Evolutionary conservation across 2,797 vertebrate genomes (phyloP).

Genomic region (Thaleichthys pacificus): DNA sequence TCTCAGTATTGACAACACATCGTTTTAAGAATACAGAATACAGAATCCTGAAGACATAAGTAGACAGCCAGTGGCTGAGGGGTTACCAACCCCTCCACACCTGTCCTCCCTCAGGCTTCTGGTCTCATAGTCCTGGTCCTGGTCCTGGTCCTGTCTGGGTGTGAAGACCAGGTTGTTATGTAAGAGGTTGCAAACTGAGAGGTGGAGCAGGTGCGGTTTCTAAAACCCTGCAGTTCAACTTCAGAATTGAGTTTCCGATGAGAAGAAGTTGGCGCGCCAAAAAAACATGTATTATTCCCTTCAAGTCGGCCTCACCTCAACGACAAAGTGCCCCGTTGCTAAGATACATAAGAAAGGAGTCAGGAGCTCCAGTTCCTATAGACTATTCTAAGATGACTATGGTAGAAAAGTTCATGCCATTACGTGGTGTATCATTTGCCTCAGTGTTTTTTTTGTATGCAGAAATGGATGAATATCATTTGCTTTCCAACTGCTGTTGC

Average conservation of each 20-base stretch:
- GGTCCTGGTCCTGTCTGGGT: too few relatives aligned
- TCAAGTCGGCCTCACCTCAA: slow-evolving; percentile 5
- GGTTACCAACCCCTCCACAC: too few relatives aligned
- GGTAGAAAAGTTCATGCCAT: slow-evolving; percentile 16
- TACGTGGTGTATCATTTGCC: slow-evolving; percentile 14
- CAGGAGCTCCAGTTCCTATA: slow-evolving; percentile 25
- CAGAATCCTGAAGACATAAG: too few relatives aligned
- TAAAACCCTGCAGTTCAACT: slow-evolving; percentile 2
- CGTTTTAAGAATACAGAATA: too few relatives aligned
- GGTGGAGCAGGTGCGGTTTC: not conserved
- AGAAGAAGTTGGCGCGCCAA: not conserved
- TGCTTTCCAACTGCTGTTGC: not conserved
- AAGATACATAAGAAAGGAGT: slow-evolving; percentile 60
- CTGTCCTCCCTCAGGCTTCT: too few relatives aligned
- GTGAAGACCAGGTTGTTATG: too few relatives aligned
- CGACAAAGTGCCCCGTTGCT: slow-evolving; percentile 59
- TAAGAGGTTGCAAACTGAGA: too few relatives aligned
- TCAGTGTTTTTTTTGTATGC: not conserved
- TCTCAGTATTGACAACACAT: not conserved
- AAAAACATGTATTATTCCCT: not conserved
- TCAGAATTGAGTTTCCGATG: not conserved
- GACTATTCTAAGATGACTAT: slow-evolving; percentile 41
- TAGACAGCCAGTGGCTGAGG: too few relatives aligned
- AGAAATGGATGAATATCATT: not conserved
- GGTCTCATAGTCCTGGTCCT: too few relatives aligned